phyloP scores from a whole-genome alignment of 2,888 invertebrate genomes.

The Chalcosyrphus nemorum region DNA sequence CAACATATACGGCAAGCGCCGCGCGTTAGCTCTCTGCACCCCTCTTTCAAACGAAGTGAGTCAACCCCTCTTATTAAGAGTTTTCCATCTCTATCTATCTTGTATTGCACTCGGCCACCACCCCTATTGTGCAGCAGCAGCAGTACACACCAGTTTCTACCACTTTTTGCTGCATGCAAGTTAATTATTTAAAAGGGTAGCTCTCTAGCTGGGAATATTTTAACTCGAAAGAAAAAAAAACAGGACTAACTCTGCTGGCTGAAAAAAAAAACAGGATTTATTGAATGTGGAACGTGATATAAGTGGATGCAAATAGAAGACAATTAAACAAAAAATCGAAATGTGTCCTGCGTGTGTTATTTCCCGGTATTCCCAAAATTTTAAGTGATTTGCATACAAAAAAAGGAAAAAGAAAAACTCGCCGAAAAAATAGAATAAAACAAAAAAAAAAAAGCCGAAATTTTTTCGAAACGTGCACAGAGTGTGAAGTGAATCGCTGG shows the following conservation, averaged over 20 bases:
- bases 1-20: slow-evolving; percentile 63
- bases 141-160: slow-evolving; percentile 47
- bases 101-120: slow-evolving; percentile 68
- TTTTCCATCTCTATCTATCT: slow-evolving; percentile 71
- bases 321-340: slow-evolving; percentile 45
- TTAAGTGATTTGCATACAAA: slow-evolving; percentile 48
- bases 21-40: slow-evolving; percentile 37
- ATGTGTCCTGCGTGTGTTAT: slow-evolving; percentile 45
- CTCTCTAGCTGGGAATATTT: slow-evolving; percentile 26
- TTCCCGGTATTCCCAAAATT: slow-evolving; percentile 51
- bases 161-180: slow-evolving; percentile 71
- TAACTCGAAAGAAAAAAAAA: slow-evolving; percentile 12
- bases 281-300: slow-evolving; percentile 59
- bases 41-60: slow-evolving; percentile 70
- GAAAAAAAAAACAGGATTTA: slow-evolving; percentile 49
- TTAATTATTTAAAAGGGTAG: slow-evolving; percentile 70
- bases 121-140: slow-evolving; percentile 66
- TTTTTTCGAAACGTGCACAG: slow-evolving; percentile 53
- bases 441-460: slow-evolving; percentile 16
- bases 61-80: slow-evolving; percentile 64
- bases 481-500: slow-evolving; percentile 55
- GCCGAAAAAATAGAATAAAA: not conserved
- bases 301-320: slow-evolving; percentile 44
- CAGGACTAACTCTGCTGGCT: slow-evolving; percentile 26
- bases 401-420: not conserved